These are phyloP conservation scores for Drosophila mercatorum DNA, from an alignment of 2,888 invertebrate genomes.

Conservation along the genomic window DNA sequence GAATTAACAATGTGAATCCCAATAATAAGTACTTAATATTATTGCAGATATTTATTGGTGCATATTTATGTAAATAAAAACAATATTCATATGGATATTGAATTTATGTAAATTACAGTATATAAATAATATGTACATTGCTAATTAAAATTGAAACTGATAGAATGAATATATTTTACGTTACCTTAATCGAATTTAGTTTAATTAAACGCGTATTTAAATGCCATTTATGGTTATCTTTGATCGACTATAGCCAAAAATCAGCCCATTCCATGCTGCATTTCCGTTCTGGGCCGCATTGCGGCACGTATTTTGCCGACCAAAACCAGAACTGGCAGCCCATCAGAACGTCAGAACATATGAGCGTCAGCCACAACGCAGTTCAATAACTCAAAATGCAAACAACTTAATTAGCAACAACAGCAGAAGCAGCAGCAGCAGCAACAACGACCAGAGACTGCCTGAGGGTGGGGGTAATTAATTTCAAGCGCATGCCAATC, in stretches of 20 bases:
- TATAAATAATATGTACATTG: too few species aligned
- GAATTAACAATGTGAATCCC: not conserved
- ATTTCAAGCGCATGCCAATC: conserved; percentile 79
- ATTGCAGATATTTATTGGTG: too few species aligned
- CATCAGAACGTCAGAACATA: conserved; percentile 25
- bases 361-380: conserved; percentile 35
- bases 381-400: conserved; percentile 78
- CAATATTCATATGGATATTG: not conserved
- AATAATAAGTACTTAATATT: not conserved
- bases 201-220: not conserved
- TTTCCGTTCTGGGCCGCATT: conserved; percentile 54
- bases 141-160: not conserved
- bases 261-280: not conserved
- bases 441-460: conserved; percentile 2
- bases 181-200: not conserved
- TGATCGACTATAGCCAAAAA: not conserved
- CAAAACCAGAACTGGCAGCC: conserved; percentile 36
- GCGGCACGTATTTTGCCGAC: conserved; percentile 46
- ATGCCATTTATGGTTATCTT: not conserved
- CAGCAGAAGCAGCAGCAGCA: conserved; percentile 32
- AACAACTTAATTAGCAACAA: conserved; percentile 75
- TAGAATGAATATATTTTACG: not conserved
- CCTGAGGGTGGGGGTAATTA: conserved; percentile 64
- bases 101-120: too few species aligned
- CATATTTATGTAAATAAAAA: not conserved